A percentile compares a stretch with the other conserved stretches of the same genome.
phyloP scores from a whole-genome alignment of 2,797 vertebrate species.

The Melanotaenia trifasciata region DNA sequence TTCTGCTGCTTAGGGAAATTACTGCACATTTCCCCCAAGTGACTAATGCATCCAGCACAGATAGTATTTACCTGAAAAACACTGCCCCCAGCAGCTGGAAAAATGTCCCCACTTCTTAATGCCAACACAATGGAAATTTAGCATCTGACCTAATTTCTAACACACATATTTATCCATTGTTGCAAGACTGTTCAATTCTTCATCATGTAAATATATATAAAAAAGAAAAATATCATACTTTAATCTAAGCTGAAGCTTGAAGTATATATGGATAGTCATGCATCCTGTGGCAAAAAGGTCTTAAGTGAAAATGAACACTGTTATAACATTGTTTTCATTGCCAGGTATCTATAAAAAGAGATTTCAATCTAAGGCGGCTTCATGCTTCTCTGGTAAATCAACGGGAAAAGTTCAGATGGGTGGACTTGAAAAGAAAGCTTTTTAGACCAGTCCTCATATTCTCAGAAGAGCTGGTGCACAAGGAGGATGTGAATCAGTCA shows the following conservation, averaged over 20 bases:
- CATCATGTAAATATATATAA: conserved; percentile 46
- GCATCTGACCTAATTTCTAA: conserved; percentile 50
- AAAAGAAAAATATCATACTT: neutral
- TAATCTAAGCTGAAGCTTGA: conserved; percentile 25
- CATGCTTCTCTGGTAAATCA: conserved; percentile 10
- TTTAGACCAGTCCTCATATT: conserved; percentile 14
- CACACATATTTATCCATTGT: conserved; percentile 68
- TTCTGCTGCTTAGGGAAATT: conserved; percentile 37
- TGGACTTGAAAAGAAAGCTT: conserved; percentile 59
- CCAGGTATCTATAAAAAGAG: neutral
- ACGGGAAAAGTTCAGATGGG: conserved; percentile 45
- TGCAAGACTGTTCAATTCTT: conserved; percentile 53
- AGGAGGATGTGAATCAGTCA: conserved; percentile 72
- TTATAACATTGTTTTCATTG: too few relatives aligned
- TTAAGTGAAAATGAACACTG: neutral
- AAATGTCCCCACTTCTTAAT: conserved; percentile 54
- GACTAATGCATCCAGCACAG: conserved; percentile 50
- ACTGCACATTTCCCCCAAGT: conserved; percentile 30
- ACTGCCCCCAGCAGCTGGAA: conserved; percentile 54
- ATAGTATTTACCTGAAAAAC: conserved; percentile 39
- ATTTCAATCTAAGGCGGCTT: conserved; percentile 1
- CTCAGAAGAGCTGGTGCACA: conserved; percentile 46
- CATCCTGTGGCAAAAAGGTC: neutral
- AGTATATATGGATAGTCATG: conserved; percentile 36
- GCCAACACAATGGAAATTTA: conserved; percentile 60